phyloP scores from a whole-genome alignment of 2,888 invertebrate species.

The Lasioglossum morio region DNA sequence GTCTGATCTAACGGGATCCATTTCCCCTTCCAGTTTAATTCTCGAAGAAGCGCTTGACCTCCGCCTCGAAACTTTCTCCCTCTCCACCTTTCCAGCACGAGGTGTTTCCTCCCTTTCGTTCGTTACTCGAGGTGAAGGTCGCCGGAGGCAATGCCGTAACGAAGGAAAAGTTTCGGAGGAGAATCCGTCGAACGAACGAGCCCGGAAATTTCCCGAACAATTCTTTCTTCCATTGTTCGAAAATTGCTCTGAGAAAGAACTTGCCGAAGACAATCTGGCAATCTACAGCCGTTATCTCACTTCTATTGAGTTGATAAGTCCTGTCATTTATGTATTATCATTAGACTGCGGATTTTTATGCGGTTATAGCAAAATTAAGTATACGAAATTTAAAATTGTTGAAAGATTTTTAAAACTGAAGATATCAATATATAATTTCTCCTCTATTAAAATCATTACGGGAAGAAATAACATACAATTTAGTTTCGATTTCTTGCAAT shows the following conservation, averaged over 20 bases:
- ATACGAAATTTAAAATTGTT: no score
- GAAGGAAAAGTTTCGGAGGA: slow-evolving; percentile 60
- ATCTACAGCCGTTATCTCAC: not conserved
- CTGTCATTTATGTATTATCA: not conserved
- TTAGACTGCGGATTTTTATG: no score
- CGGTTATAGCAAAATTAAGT: no score
- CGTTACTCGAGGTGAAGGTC: slow-evolving; percentile 72
- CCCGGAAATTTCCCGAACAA: slow-evolving; percentile 18
- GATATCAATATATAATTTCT: no score
- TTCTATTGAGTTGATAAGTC: not conserved
- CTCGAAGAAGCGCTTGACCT: slow-evolving; percentile 69
- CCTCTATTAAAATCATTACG: no score
- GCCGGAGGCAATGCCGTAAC: slow-evolving; percentile 63
- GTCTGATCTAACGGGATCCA: slow-evolving; percentile 69
- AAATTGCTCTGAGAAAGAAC: not conserved
- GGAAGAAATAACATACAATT: no score
- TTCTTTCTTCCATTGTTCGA: not conserved
- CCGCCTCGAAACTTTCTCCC: slow-evolving; percentile 71
- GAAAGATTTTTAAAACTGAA: no score
- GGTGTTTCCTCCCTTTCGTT: slow-evolving; percentile 72
- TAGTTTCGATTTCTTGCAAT: no score
- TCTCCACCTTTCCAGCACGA: slow-evolving; percentile 53
- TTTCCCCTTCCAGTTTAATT: slow-evolving; percentile 61
- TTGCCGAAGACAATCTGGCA: not conserved
- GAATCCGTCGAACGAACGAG: slow-evolving; percentile 32